Percentiles rank a stretch among this genome's conserved stretches.
Conservation (phyloP, 2,797 vertebrate species). For the Lateolabrax maculatus region DNA sequence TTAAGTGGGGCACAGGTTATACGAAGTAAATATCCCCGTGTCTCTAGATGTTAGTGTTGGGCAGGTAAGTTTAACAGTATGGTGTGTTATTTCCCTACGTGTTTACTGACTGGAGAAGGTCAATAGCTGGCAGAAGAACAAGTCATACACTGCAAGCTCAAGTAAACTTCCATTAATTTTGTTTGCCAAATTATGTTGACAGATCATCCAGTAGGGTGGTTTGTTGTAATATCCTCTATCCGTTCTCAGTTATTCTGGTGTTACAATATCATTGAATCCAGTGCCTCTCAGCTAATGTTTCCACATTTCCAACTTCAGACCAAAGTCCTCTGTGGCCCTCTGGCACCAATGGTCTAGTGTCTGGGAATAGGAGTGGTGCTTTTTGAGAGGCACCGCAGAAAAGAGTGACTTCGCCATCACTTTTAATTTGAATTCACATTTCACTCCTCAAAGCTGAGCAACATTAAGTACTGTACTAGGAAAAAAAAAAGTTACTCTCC, state of each 20-base stretch:
- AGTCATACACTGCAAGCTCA: constrained; percentile 16
- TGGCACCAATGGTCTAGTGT: background rate
- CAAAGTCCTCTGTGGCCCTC: background rate
- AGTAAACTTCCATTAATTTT: constrained; percentile 30
- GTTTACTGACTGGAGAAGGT: constrained; percentile 21
- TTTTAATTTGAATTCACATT: background rate
- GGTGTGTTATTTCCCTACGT: background rate
- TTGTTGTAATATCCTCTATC: background rate
- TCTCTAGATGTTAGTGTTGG: background rate
- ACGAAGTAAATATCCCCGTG: background rate
- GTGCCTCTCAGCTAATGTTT: background rate
- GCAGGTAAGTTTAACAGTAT: background rate
- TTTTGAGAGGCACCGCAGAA: background rate
- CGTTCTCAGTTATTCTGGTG: background rate
- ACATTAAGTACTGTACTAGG: background rate
- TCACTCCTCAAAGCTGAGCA: background rate
- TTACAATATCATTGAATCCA: background rate
- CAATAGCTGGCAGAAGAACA: constrained; percentile 22
- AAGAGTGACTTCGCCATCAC: background rate
- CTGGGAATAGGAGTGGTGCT: background rate
- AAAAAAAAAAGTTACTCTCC: background rate
- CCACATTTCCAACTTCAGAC: constrained; percentile 1
- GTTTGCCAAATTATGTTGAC: background rate
- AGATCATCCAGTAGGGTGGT: background rate
- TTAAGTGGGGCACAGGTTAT: background rate